Percentiles rank a stretch among this genome's conserved stretches.
Conservation (phyloP, 2,113 vertebrate species). For the Leucopsar rothschildi region DNA sequence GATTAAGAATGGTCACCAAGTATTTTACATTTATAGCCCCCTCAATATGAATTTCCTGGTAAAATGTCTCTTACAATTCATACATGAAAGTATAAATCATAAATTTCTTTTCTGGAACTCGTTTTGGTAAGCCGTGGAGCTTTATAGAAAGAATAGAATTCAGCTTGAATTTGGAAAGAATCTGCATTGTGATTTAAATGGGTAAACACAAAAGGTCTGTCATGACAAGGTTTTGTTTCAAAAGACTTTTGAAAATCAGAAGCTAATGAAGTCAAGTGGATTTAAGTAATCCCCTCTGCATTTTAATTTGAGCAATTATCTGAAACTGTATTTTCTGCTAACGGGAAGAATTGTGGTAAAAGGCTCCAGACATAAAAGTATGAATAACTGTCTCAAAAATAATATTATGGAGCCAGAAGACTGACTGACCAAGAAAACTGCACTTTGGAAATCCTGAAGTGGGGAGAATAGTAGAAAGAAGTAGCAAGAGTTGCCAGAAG, state of each 20-base stretch:
- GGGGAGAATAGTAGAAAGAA: background rate
- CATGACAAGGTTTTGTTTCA: background rate
- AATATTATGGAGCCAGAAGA: background rate
- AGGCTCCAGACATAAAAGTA: background rate
- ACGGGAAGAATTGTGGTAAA: background rate
- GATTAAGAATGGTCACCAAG: background rate
- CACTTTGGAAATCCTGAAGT: background rate
- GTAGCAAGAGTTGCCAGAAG: background rate
- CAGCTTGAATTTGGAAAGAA: background rate
- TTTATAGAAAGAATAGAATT: background rate
- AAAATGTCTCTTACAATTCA: background rate
- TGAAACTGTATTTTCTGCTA: conserved; percentile 13
- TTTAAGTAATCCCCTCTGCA: conserved; percentile 39
- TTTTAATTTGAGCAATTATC: conserved; percentile 56
- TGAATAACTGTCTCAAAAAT: conserved; percentile 3
- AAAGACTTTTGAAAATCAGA: conserved; percentile 15
- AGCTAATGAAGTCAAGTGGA: conserved; percentile 49
- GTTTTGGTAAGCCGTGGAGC: background rate
- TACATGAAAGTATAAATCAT: background rate
- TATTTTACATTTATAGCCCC: background rate
- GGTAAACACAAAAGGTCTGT: background rate
- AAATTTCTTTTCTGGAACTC: background rate
- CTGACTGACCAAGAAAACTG: background rate
- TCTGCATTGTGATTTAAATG: background rate
- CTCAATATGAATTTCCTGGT: background rate